Evolutionary conservation across 2,888 invertebrate species (phyloP).

Genomic region (Mamestra brassicae): DNA sequence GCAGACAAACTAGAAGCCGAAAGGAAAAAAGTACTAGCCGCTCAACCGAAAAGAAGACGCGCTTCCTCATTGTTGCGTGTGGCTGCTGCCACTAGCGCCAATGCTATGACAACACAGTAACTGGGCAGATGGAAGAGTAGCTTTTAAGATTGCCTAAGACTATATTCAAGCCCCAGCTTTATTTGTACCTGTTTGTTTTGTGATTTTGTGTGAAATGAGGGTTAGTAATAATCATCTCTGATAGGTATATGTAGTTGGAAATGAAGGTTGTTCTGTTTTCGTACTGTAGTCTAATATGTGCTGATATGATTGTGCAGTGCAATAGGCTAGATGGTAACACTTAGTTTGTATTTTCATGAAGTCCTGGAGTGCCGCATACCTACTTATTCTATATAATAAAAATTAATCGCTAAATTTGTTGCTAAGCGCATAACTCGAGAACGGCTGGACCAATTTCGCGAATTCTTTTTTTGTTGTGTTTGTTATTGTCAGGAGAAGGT

Average conservation of each 20-base stretch:
- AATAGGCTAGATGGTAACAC: no score
- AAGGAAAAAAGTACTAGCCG: constrained; percentile 75
- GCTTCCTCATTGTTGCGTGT: constrained; percentile 77
- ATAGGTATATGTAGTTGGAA: neutral
- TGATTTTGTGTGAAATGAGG: constrained; percentile 8
- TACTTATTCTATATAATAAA: no score
- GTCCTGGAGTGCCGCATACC: no score
- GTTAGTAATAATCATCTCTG: constrained; percentile 8
- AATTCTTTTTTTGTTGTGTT: no score
- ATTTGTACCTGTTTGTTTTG: neutral
- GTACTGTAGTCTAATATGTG: neutral
- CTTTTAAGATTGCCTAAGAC: neutral
- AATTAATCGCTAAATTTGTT: no score
- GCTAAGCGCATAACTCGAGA: no score
- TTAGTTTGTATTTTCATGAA: no score
- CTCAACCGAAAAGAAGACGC: constrained; percentile 81
- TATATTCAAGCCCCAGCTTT: neutral
- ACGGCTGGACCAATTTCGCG: no score
- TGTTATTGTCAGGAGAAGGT: no score
- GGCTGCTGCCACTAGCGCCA: constrained; percentile 35
- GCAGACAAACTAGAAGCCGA: constrained; percentile 80
- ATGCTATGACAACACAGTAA: neutral
- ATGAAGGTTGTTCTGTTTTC: neutral
- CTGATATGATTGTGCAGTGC: neutral
- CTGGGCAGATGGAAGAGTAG: neutral